A percentile compares a stretch with the other conserved stretches of the same genome.
Conservation (phyloP, 2,113 vertebrate genomes). For the Myocastor coypus region DNA sequence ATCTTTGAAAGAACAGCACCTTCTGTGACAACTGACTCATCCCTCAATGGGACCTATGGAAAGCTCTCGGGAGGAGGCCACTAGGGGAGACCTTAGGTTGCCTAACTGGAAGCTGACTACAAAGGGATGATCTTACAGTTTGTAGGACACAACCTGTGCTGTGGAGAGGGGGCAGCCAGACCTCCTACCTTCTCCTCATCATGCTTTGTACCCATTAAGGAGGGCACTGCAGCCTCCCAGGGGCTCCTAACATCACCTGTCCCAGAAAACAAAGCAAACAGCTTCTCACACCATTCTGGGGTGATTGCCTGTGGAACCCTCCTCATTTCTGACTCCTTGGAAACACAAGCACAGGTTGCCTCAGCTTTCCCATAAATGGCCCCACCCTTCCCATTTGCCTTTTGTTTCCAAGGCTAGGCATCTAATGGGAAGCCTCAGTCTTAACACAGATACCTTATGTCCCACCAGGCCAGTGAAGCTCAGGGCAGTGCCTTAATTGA, state of each 20-base stretch:
- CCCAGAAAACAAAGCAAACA: not conserved
- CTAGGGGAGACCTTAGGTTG: not conserved
- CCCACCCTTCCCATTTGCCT: not conserved
- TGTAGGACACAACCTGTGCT: not conserved
- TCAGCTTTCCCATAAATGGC: not conserved
- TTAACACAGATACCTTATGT: no score
- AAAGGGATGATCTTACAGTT: not conserved
- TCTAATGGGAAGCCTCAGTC: not conserved
- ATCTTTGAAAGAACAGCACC: not conserved
- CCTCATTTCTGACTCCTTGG: accelerated
- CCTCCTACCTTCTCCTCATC: not conserved
- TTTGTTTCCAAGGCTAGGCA: not conserved
- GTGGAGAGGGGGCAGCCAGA: not conserved
- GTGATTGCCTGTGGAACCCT: no score
- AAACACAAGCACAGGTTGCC: no score
- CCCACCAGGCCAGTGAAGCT: no score
- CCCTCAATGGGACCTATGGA: not conserved
- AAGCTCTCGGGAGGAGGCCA: not conserved
- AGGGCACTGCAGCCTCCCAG: not conserved
- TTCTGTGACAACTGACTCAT: not conserved
- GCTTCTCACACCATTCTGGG: no score
- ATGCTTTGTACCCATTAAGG: not conserved
- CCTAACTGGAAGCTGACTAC: not conserved
- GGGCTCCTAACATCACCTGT: not conserved
- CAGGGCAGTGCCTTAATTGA: not conserved